Base-by-base conservation (phyloP, 53 echinoderm and acorn worm species). In the Patiria pectinifera region DNA sequence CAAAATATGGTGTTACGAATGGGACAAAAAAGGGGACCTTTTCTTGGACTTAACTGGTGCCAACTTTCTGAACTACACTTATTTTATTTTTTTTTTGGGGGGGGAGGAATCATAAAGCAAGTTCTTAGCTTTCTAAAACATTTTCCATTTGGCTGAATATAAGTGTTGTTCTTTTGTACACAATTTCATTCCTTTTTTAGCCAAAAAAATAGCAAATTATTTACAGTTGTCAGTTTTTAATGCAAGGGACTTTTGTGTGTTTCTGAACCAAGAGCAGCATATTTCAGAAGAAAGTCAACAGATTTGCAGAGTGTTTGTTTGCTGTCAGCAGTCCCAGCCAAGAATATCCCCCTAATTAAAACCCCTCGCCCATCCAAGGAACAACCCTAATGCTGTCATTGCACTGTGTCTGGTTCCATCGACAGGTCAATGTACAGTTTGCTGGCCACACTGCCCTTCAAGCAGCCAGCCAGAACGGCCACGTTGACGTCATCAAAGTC, bases 401-500 rank as follows among this genome's bases (percentile, higher is more conserved):
- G 48, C 80, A 79, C 48, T 46, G 2, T 79, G 15, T 79, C 45
- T 82, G 59, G 13, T 59, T 82, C 53, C 48, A 59, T 85, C 75
- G 58, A 10, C 93, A 98, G 99, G 99, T 97, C 14, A 99, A 99
- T 84, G 97, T 95, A 43, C 96, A 96, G 92, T 99, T 99, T 93
- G 99, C 99, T 71, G 99, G 99, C 24, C 99, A 99, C 86, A 99
- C 99, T 71, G 99, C 99, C 10, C 91, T 99, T 5, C 99, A 99
- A 83, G 99, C 99, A 25, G 99, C 99, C n/a, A 99, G 99, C 91
- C 99, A 99, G 87, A 99, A 99, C 95, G 99, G 99, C 11, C 99
- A 99, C 78, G 95, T 92, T 2, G 99, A 99, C 69, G 96, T 97
- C 78, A 87, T 99, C 83, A 99, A 99, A 80, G 95, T 96, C 13